Conservation (phyloP, 2,113 vertebrate genomes). For the Tapirus terrestris region DNA sequence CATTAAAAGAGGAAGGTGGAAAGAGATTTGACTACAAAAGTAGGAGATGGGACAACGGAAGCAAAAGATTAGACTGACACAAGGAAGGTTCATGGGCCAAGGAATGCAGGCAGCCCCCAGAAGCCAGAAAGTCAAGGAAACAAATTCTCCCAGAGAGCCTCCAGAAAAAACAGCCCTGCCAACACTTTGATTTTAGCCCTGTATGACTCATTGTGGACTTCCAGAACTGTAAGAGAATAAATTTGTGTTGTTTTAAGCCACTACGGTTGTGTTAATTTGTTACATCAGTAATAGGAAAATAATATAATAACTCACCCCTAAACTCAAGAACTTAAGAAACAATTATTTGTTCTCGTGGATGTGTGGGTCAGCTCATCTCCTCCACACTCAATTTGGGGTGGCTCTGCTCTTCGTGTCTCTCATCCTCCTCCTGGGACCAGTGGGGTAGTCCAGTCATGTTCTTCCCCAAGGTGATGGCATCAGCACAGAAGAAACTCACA, state of each 20-base stretch:
- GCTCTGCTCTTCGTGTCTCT: not conserved
- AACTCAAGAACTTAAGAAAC: not conserved
- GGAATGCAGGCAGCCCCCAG: not conserved
- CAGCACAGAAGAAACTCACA: not conserved
- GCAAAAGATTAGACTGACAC: not conserved
- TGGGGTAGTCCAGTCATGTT: not conserved
- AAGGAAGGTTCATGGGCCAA: not conserved
- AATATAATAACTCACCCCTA: not conserved
- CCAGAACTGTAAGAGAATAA: not conserved
- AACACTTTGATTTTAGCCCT: not conserved
- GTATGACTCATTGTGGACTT: not conserved
- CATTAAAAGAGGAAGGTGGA: not conserved
- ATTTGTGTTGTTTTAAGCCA: not conserved
- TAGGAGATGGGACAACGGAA: not conserved
- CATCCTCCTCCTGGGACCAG: not conserved
- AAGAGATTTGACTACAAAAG: not conserved
- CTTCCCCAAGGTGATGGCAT: not conserved
- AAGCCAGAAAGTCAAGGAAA: not conserved
- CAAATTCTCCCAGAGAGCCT: not conserved
- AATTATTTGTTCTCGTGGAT: not conserved
- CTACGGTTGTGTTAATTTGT: not conserved
- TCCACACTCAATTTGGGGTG: not conserved
- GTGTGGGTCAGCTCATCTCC: not conserved
- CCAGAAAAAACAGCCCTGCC: not conserved
- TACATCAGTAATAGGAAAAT: not conserved